Conservation (phyloP, 2,113 vertebrate genomes). For the Nesogale talazaci region DNA sequence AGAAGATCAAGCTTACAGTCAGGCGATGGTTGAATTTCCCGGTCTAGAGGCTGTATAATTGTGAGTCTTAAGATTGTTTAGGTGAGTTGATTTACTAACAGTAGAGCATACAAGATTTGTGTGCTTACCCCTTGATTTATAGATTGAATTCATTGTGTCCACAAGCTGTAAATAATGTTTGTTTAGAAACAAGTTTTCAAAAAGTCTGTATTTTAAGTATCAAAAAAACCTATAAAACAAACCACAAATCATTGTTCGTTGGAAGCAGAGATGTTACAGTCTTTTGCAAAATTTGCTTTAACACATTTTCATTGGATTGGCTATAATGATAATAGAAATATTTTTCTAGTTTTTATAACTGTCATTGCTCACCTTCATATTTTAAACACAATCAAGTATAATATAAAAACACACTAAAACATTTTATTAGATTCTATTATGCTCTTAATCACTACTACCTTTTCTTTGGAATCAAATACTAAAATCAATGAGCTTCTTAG, state of each 20-base stretch:
- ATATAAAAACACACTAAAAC: conserved; percentile 1
- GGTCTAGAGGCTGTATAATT: conserved; percentile 70
- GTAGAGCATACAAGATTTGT: conserved; percentile 80
- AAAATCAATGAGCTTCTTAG: conserved; percentile 53
- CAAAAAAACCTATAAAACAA: conserved; percentile 24
- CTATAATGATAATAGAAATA: conserved; percentile 21
- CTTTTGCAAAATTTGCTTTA: not conserved
- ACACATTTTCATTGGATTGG: not conserved
- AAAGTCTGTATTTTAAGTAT: conserved; percentile 63
- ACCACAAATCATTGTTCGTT: not conserved
- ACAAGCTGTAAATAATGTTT: conserved; percentile 74
- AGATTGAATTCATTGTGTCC: conserved; percentile 72
- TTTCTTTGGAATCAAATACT: conserved; percentile 41
- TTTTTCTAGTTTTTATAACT: conserved; percentile 54
- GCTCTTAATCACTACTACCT: conserved; percentile 60
- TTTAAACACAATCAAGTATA: conserved; percentile 62
- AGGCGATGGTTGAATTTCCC: conserved; percentile 80
- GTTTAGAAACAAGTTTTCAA: conserved; percentile 76
- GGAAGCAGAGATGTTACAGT: not conserved
- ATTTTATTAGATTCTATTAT: conserved; percentile 53
- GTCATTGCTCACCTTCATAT: conserved; percentile 50
- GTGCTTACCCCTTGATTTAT: conserved; percentile 75
- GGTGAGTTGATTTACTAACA: conserved; percentile 83
- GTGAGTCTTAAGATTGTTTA: conserved; percentile 81
- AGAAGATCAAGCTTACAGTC: conserved; percentile 81